Evolutionary conservation across 1,140 invertebrate genomes (phyloP), one percentile per base, ranked within the genome.

Genomic region (Lasaia peninsularis): DNA sequence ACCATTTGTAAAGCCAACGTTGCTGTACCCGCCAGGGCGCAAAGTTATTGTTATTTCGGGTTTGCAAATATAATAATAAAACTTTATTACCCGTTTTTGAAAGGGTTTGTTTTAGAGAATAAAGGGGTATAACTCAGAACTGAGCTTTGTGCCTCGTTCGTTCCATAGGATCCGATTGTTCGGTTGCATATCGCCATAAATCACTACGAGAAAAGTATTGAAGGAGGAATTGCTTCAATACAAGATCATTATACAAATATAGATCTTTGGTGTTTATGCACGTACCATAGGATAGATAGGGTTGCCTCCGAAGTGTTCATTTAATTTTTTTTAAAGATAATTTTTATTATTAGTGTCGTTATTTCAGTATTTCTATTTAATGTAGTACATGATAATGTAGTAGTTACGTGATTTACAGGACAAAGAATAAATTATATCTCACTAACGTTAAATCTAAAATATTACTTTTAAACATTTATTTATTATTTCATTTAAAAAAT

Each of bases 31-130:
- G 66, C 65, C 80, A 73, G 81, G 80, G 80, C 71, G 77, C 73
- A 73, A 33, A 59, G 52, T 69, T 65, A 75, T 80, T 78, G 78
- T 84, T 78, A 75, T 68, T 63, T 75, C 53, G 58, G 62, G 65
- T 86, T 74, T 88, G 86, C 86, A 83, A 86, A 88, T 86, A 88
- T 88, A 80, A 86, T 85, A 85, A 82, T 84, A 88, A 85, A 83
- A 82, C 62, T 86, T 88, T 86, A 86, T 79, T 84, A 84, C 79
- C 79, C 80, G 75, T 74, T 88, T 88, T 80, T 75, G 56, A 86
- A 86, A 88, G 82, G 83, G 86, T 85, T 86, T 80, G 78, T 79
- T 69, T 78, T 66, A 59, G 71, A 63, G 58, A 68, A 71, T 63
- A 86, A 86, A 86, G 81, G 85, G 80, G 37, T 44, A 44, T 86